A percentile compares a stretch with the other conserved stretches of the same genome.
Conservation (phyloP, 1,140 invertebrate species). For the Mercenaria mercenaria region DNA sequence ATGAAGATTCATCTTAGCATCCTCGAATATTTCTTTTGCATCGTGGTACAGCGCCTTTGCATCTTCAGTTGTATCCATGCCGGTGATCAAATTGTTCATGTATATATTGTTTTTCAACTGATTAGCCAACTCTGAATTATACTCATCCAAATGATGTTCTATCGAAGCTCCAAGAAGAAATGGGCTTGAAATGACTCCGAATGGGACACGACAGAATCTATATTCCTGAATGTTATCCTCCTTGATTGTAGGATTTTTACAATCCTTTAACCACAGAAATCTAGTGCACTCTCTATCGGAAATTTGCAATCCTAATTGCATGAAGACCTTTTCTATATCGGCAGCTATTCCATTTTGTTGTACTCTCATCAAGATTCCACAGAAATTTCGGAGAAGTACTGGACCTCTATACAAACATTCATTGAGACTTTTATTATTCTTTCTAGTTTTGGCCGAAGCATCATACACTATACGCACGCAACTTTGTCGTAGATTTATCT, state of each 20-base stretch:
- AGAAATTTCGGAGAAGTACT: too few species aligned
- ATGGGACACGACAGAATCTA: constrained; percentile 22
- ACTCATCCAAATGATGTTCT: neutral
- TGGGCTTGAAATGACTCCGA: constrained; percentile 28
- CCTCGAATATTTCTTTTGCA: constrained; percentile 4
- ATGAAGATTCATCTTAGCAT: constrained; percentile 27
- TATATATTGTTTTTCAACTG: constrained; percentile 19
- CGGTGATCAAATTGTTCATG: constrained; percentile 8
- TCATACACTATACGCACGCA: too few species aligned
- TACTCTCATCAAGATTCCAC: too few species aligned
- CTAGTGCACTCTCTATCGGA: constrained; percentile 52
- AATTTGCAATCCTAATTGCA: constrained; percentile 22
- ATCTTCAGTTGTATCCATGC: neutral
- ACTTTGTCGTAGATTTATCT: neutral
- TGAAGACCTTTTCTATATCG: too few species aligned
- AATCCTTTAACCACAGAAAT: constrained; percentile 60
- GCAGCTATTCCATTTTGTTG: too few species aligned
- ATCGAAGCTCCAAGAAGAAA: constrained; percentile 5
- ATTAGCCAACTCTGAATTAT: neutral
- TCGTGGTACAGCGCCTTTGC: neutral
- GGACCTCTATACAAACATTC: too few species aligned
- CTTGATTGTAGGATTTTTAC: neutral
- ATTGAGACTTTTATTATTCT: too few species aligned
- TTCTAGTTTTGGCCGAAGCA: too few species aligned
- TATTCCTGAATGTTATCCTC: constrained; percentile 33